phyloP scores from a whole-genome alignment of 2,113 vertebrate genomes.

The Sinocyclocheilus anshuiensis region DNA sequence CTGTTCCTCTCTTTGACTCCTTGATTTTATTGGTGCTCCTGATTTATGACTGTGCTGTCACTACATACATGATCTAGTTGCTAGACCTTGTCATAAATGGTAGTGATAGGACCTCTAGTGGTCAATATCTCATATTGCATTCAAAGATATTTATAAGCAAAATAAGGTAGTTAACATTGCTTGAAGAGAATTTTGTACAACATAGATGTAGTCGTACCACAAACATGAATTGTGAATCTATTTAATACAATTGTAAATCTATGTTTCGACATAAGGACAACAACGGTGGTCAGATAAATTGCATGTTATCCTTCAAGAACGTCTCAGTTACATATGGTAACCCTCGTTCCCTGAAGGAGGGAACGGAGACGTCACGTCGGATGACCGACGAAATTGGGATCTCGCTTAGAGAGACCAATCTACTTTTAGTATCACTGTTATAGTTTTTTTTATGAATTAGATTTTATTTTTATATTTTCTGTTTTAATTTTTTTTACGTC shows the following conservation, averaged over 20 bases:
- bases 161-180: background rate
- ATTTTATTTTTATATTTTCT: background rate
- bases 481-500: background rate
- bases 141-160: background rate
- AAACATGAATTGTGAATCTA: background rate
- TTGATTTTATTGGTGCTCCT: constrained; percentile 9
- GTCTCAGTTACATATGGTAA: too few species aligned
- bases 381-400: too few species aligned
- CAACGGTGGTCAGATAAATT: background rate
- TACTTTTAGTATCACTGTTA: background rate
- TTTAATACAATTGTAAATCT: background rate
- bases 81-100: constrained; percentile 26
- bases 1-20: constrained; percentile 16
- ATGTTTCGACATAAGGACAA: background rate
- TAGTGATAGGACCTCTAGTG: constrained; percentile 59
- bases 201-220: background rate
- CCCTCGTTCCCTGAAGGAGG: too few species aligned
- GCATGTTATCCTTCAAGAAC: too few species aligned
- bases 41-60: constrained; percentile 15
- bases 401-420: too few species aligned
- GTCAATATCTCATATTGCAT: constrained; percentile 18
- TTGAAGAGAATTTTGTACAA: background rate
- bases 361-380: too few species aligned
- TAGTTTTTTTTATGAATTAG: background rate
- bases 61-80: background rate